These are phyloP conservation scores for Diaprepes abbreviatus DNA, from an alignment of 2,888 invertebrate species.

Conservation along the genomic window DNA sequence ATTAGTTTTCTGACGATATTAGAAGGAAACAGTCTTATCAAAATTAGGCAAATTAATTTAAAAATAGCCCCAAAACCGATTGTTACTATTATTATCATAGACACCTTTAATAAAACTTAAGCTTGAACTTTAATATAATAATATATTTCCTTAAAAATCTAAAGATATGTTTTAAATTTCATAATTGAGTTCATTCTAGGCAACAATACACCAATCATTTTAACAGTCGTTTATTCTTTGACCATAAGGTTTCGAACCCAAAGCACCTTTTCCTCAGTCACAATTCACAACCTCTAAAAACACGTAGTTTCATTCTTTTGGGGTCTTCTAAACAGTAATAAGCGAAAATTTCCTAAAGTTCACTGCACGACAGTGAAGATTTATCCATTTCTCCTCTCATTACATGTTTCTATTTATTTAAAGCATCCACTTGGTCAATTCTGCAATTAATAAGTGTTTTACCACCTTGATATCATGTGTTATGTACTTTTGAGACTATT, in stretches of 20 bases:
- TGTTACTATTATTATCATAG: not conserved
- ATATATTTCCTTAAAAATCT: slow-evolving; percentile 28
- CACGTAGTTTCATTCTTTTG: slow-evolving; percentile 26
- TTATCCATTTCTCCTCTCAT: slow-evolving; percentile 23
- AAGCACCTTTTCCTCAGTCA: slow-evolving; percentile 45
- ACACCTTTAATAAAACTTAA: slow-evolving; percentile 8
- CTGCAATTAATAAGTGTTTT: too few species aligned
- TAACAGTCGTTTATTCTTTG: not conserved
- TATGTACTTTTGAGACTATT: too few species aligned
- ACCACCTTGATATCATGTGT: too few species aligned
- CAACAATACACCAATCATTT: not conserved
- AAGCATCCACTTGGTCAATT: slow-evolving; percentile 32
- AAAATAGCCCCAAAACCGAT: not conserved
- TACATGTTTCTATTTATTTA: slow-evolving; percentile 15
- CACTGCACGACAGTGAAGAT: slow-evolving; percentile 18
- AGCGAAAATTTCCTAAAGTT: slow-evolving; percentile 40
- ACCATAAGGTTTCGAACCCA: slow-evolving; percentile 39
- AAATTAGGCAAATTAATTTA: too few species aligned
- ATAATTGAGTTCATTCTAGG: slow-evolving; percentile 10
- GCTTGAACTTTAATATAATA: slow-evolving; percentile 19
- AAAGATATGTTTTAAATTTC: slow-evolving; percentile 33
- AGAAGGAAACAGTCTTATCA: too few species aligned
- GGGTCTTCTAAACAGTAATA: slow-evolving; percentile 48
- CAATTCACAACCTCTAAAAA: slow-evolving; percentile 45
- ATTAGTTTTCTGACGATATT: too few species aligned